Conservation (phyloP, 1,140 invertebrate genomes). For the Drosophila yakuba region DNA sequence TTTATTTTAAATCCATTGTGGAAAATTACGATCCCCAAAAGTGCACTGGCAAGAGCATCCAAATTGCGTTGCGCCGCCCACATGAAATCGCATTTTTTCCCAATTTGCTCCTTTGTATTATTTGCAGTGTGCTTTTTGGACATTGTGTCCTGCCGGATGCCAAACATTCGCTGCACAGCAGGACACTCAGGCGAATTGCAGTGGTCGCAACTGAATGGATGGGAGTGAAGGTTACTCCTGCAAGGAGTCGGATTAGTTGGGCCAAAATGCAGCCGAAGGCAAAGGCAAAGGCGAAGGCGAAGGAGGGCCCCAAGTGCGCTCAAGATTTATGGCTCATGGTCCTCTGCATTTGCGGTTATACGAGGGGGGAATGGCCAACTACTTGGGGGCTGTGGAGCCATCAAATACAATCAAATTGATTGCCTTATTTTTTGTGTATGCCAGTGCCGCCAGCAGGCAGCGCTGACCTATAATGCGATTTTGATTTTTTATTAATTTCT, state of each 20-base stretch:
- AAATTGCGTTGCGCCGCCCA: neutral
- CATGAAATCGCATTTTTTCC: conserved; percentile 26
- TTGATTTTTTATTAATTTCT: conserved; percentile 65
- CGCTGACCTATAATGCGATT: conserved; percentile 60
- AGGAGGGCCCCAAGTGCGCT: conserved; percentile 58
- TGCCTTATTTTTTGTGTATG: conserved; percentile 45
- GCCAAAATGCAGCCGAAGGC: conserved; percentile 14
- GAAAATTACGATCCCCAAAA: neutral
- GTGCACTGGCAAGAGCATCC: neutral
- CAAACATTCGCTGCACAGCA: conserved; percentile 54
- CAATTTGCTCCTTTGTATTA: conserved; percentile 41
- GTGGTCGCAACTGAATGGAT: neutral
- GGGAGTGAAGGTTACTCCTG: too few relatives aligned
- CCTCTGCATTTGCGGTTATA: conserved; percentile 17
- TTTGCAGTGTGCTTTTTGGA: conserved; percentile 77
- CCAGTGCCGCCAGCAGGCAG: neutral
- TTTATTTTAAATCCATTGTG: conserved; percentile 11
- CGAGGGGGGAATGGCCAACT: neutral
- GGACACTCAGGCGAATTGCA: conserved; percentile 77
- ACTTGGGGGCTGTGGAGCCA: conserved; percentile 46
- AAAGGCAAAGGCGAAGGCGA: neutral
- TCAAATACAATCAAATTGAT: conserved; percentile 82
- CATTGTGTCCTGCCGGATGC: conserved; percentile 53
- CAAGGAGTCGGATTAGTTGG: conserved; percentile 7
- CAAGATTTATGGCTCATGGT: conserved; percentile 75